Percentiles rank a stretch among this genome's conserved stretches.
Evolutionary conservation across 2,888 invertebrate species (phyloP).

Genomic region (Lysandra coridon): DNA sequence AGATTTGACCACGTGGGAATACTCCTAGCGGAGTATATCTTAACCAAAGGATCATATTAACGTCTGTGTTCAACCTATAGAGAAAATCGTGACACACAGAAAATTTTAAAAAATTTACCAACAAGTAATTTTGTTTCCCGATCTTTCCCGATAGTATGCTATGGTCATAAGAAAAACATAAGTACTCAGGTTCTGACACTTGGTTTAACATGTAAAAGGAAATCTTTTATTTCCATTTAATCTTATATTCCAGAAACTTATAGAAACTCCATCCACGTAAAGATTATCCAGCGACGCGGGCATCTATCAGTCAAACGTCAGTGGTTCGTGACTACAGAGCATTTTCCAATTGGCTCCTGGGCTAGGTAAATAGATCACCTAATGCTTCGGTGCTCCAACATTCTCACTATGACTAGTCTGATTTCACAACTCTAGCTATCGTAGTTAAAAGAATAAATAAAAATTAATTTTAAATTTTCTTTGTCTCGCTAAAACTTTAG

Average conservation of each 20-base stretch:
- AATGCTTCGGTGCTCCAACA: constrained; percentile 34
- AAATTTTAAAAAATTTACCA: no score
- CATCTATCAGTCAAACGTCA: constrained; percentile 68
- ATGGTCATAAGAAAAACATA: no score
- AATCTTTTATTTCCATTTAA: neutral
- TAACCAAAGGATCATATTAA: neutral
- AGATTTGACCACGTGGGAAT: neutral
- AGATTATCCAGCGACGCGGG: constrained; percentile 48
- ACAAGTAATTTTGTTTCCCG: no score
- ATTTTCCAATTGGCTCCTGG: constrained; percentile 35
- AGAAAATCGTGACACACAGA: no score
- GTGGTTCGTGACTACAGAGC: constrained; percentile 53
- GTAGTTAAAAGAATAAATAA: neutral
- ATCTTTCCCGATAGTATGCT: no score
- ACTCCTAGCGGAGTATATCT: neutral
- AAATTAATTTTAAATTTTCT: no score
- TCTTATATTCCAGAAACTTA: neutral
- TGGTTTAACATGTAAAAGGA: neutral
- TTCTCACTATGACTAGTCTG: constrained; percentile 19
- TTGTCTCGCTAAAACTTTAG: no score
- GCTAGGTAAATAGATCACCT: constrained; percentile 37
- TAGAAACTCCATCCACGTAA: no score
- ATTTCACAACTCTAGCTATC: neutral
- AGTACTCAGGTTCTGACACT: no score
- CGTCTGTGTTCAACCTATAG: no score